These are phyloP conservation scores for Callyntrura sp. DNA, from an alignment of 2,888 invertebrate species.

Conservation along the genomic window DNA sequence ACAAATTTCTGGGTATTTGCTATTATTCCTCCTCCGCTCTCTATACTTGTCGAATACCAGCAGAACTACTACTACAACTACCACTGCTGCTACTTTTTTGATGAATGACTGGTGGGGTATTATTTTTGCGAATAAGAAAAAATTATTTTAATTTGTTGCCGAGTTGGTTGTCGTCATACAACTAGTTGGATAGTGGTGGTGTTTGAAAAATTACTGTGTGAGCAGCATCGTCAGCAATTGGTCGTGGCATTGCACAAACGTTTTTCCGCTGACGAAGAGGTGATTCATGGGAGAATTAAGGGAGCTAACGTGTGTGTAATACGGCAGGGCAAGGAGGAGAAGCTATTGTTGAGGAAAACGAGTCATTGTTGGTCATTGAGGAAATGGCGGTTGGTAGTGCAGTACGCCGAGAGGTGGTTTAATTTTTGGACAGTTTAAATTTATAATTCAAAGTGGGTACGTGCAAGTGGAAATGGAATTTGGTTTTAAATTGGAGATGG, in stretches of 20 bases:
- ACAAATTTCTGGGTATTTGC: too few relatives aligned
- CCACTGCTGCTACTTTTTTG: not conserved
- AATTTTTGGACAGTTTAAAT: not conserved
- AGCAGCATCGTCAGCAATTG: not conserved
- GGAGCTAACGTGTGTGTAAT: too few relatives aligned
- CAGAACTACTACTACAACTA: not conserved
- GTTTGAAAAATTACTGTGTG: too few relatives aligned
- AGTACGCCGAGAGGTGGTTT: not conserved
- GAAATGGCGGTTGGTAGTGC: not conserved
- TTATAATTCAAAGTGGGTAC: too few relatives aligned
- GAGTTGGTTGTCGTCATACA: too few relatives aligned
- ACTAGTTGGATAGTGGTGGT: not conserved
- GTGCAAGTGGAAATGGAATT: too few relatives aligned
- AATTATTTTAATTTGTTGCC: too few relatives aligned
- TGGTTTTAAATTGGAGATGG: too few relatives aligned
- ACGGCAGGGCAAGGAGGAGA: too few relatives aligned
- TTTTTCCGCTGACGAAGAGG: not conserved
- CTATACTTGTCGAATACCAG: not conserved
- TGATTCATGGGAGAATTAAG: too few relatives aligned
- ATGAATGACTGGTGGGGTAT: not conserved
- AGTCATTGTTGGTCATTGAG: too few relatives aligned
- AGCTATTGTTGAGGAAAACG: not conserved
- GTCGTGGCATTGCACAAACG: too few relatives aligned
- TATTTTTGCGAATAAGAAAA: not conserved
- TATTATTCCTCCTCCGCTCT: constrained; percentile 1